Evolutionary conservation across 2,797 vertebrate species (phyloP).

Genomic region (Poeciliopsis presidionis): DNA sequence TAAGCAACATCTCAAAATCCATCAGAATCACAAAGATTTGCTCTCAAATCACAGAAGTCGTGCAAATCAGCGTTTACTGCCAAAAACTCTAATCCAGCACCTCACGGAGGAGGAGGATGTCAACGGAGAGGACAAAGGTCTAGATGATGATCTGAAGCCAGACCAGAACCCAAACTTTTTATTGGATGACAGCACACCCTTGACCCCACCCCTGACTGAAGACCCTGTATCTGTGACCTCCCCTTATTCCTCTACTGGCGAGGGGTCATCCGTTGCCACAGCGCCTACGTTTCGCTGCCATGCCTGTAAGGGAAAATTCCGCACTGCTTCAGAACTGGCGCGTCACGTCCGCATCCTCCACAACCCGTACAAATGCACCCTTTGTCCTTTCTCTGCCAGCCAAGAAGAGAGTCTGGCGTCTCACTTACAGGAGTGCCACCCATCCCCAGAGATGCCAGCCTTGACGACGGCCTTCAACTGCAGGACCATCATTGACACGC

Average conservation of each 20-base stretch:
- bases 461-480: conserved; percentile 56
- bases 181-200: conserved; percentile 70
- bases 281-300: conserved; percentile 87
- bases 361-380: conserved; percentile 91
- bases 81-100: conserved; percentile 71
- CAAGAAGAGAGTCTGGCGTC: conserved; percentile 89
- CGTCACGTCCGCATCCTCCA: conserved; percentile 93
- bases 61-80: conserved; percentile 63
- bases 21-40: conserved; percentile 75
- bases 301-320: conserved; percentile 94
- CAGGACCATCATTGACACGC: conserved; percentile 66
- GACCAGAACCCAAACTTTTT: conserved; percentile 69
- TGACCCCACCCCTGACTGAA: conserved; percentile 80
- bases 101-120: conserved; percentile 79
- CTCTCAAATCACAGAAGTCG: conserved; percentile 64
- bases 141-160: conserved; percentile 70
- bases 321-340: conserved; percentile 89
- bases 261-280: conserved; percentile 49
- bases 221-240: conserved; percentile 72
- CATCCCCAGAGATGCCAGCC: conserved; percentile 69
- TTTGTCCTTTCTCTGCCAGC: conserved; percentile 91
- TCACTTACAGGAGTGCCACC: conserved; percentile 87
- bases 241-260: conserved; percentile 69
- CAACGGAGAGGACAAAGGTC: conserved; percentile 67
- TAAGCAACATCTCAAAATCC: conserved; percentile 79